phyloP scores from a whole-genome alignment of 2,888 invertebrate species.

The Xestia sexstrigata region DNA sequence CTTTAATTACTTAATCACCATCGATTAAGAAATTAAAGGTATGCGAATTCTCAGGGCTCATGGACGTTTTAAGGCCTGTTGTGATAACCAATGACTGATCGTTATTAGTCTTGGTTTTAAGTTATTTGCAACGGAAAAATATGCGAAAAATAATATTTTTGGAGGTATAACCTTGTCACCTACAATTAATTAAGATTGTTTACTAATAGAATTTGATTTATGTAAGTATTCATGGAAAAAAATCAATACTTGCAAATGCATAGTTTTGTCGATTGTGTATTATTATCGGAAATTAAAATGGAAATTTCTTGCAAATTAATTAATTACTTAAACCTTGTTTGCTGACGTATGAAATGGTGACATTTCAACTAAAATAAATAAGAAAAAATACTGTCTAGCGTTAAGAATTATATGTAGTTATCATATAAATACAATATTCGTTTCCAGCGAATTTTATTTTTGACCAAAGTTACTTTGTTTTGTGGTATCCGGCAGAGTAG shows the following conservation, averaged over 20 bases:
- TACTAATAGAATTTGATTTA: slow-evolving; percentile 49
- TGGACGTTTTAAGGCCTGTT: slow-evolving; percentile 15
- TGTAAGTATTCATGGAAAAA: slow-evolving; percentile 42
- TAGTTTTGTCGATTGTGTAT: slow-evolving; percentile 40
- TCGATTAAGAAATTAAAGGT: neutral
- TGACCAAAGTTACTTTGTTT: no score
- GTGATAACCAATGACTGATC: slow-evolving; percentile 20
- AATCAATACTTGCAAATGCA: slow-evolving; percentile 41
- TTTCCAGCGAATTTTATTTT: neutral
- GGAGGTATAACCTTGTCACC: slow-evolving; percentile 47
- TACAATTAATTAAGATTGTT: slow-evolving; percentile 51
- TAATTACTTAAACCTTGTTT: slow-evolving; percentile 31
- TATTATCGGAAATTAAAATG: slow-evolving; percentile 43
- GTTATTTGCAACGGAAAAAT: slow-evolving; percentile 37
- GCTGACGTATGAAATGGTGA: slow-evolving; percentile 27
- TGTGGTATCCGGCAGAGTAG: no score
- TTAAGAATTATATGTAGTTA: neutral
- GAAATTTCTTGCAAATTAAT: slow-evolving; percentile 34
- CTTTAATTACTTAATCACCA: neutral
- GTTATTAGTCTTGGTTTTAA: slow-evolving; percentile 12
- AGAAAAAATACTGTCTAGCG: neutral
- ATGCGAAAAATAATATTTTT: slow-evolving; percentile 40
- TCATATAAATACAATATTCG: neutral
- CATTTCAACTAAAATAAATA: slow-evolving; percentile 13
- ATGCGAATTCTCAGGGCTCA: slow-evolving; percentile 21